Conservation (phyloP, 2,797 vertebrate genomes). For the Chaetodon trifasciatus region DNA sequence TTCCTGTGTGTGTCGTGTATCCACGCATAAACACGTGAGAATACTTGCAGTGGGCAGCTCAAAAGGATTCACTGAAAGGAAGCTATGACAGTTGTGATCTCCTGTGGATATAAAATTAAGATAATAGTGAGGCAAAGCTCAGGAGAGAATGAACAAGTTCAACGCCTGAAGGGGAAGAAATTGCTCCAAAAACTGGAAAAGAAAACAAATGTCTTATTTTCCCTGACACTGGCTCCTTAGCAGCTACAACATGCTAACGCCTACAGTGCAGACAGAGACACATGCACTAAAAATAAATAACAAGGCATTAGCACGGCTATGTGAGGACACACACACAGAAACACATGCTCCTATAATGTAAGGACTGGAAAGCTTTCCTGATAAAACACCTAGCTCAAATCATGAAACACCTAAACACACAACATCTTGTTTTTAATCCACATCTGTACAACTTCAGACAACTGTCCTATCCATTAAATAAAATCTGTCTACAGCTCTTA, state of each 20-base stretch:
- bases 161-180: neutral
- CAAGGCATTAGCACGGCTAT: neutral
- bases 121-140: neutral
- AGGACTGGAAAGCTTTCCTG: neutral
- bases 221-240: constrained; percentile 6
- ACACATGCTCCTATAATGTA: neutral
- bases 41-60: neutral
- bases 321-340: neutral
- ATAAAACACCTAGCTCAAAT: neutral
- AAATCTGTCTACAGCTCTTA: neutral
- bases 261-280: constrained; percentile 9
- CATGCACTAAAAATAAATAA: constrained; percentile 17
- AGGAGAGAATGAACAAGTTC: neutral
- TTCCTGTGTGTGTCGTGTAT: neutral
- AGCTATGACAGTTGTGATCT: neutral
- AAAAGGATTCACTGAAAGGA: neutral
- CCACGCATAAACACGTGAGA: neutral
- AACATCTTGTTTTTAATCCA: neutral
- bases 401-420: neutral
- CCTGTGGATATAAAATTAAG: neutral
- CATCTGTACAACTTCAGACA: constrained; percentile 1
- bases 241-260: constrained; percentile 12
- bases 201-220: constrained; percentile 10
- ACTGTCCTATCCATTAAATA: neutral
- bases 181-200: constrained; percentile 9